A percentile compares a stretch with the other conserved stretches of the same genome.
These are phyloP conservation scores for Ceratitis capitata DNA, from an alignment of 1,140 invertebrate genomes.

Conservation along the genomic window DNA sequence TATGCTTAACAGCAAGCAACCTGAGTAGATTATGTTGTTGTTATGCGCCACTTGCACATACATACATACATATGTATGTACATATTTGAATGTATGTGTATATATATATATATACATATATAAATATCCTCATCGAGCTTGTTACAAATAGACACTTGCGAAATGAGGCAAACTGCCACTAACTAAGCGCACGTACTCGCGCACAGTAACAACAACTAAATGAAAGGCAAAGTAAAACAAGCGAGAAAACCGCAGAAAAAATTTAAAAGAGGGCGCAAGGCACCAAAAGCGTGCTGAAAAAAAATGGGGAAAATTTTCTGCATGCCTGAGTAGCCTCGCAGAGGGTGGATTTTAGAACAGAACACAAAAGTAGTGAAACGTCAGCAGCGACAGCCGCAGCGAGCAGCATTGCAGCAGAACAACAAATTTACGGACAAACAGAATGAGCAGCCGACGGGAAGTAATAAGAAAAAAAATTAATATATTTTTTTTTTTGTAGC, in stretches of 20 bases:
- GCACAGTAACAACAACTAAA: background rate
- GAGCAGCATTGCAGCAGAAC: background rate
- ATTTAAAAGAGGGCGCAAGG: background rate
- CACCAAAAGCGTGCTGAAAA: background rate
- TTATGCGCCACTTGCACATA: background rate
- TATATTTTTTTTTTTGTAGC: background rate
- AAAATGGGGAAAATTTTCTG: conserved; percentile 31
- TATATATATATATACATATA: too few relatives aligned
- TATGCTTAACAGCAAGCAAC: background rate
- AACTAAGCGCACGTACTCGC: conserved; percentile 25
- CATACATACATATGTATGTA: too few relatives aligned
- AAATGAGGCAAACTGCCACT: background rate
- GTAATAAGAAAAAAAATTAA: background rate
- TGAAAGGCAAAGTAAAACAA: background rate
- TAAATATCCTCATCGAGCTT: too few relatives aligned
- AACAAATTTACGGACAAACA: background rate
- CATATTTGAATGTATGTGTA: background rate
- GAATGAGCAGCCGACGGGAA: background rate
- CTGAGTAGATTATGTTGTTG: background rate
- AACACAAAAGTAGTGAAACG: conserved; percentile 10
- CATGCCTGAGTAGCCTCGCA: conserved; percentile 48
- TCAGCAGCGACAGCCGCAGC: conserved; percentile 38
- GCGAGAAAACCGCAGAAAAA: background rate
- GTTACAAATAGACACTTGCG: background rate
- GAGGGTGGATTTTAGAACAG: conserved; percentile 53